Evolutionary conservation across 2,797 vertebrate species (phyloP).

Genomic region (Sparidentex hasta): DNA sequence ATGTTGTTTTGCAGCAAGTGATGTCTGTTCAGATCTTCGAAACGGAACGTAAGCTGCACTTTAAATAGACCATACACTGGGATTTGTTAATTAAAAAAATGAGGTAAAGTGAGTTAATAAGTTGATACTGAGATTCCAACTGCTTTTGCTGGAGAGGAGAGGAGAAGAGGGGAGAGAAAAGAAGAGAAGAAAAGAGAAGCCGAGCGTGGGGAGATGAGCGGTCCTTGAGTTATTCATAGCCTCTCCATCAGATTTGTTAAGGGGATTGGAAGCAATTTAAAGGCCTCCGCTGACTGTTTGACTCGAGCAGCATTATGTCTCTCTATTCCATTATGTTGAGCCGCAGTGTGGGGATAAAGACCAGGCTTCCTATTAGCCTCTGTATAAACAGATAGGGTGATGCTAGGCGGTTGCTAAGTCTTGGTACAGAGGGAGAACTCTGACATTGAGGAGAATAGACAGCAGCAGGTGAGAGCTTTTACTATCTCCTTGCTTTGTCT

Average conservation of each 20-base stretch:
- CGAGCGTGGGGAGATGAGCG: conserved; percentile 42
- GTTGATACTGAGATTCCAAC: conserved; percentile 29
- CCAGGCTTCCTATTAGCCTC: conserved; percentile 77
- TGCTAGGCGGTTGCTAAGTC: conserved; percentile 58
- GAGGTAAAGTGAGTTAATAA: conserved; percentile 48
- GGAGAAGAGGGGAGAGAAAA: conserved; percentile 18
- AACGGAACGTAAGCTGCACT: conserved; percentile 1
- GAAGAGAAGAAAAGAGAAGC: conserved; percentile 6
- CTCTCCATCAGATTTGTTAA: conserved; percentile 84
- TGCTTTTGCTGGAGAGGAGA: not conserved
- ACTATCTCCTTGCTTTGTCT: conserved; percentile 55
- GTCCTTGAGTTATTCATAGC: conserved; percentile 82
- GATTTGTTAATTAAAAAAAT: conserved; percentile 43
- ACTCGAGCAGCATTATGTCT: conserved; percentile 80
- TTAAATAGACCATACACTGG: conserved; percentile 1
- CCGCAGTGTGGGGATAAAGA: conserved; percentile 75
- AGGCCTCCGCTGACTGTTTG: conserved; percentile 79
- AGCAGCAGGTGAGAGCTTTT: conserved; percentile 26
- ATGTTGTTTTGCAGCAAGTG: not conserved
- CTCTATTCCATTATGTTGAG: conserved; percentile 82
- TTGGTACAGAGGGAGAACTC: conserved; percentile 55
- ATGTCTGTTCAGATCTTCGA: conserved; percentile 8
- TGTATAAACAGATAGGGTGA: conserved; percentile 77
- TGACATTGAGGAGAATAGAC: conserved; percentile 67
- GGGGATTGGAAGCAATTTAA: conserved; percentile 84